These are phyloP conservation scores for Tolypeutes matacus DNA, from an alignment of 2,797 vertebrate species.

Conservation along the genomic window DNA sequence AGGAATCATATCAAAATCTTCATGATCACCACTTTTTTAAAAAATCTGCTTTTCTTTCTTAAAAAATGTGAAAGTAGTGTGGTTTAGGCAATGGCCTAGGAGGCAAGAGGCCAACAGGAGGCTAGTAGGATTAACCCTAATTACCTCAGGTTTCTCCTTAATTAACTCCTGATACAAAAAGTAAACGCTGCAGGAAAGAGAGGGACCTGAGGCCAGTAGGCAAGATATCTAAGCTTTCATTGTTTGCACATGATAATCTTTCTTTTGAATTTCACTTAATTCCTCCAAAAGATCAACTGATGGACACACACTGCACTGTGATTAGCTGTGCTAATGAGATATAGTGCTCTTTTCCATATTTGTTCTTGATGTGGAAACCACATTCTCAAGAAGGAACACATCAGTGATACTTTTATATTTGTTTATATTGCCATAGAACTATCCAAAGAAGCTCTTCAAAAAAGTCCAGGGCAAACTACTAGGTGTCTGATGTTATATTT, in stretches of 20 bases:
- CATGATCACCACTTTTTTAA: not conserved
- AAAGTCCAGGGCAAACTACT: not conserved
- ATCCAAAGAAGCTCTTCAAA: not conserved
- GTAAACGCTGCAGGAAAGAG: slow-evolving; percentile 88
- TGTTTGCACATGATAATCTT: slow-evolving; percentile 90
- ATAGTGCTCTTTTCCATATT: slow-evolving; percentile 64
- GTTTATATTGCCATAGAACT: not conserved
- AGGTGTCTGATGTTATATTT: not conserved
- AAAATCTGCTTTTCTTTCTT: slow-evolving; percentile 65
- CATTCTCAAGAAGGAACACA: not conserved
- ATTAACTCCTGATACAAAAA: slow-evolving; percentile 91
- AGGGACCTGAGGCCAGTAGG: slow-evolving; percentile 86
- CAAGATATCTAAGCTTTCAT: slow-evolving; percentile 86
- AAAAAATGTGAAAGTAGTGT: slow-evolving; percentile 82
- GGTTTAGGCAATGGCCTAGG: slow-evolving; percentile 83
- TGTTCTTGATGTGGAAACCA: slow-evolving; percentile 27
- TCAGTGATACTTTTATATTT: not conserved
- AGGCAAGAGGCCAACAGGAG: slow-evolving; percentile 88
- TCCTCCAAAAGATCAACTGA: slow-evolving; percentile 87
- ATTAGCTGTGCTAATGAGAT: slow-evolving; percentile 82
- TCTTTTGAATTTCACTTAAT: slow-evolving; percentile 88
- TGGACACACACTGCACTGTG: slow-evolving; percentile 76
- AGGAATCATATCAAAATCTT: slow-evolving; percentile 77
- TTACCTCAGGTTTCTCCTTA: slow-evolving; percentile 92
- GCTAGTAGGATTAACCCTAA: slow-evolving; percentile 89